Evolutionary conservation across 2,113 vertebrate species (phyloP).

Genomic region (Machaerirhynchus nigripectus): DNA sequence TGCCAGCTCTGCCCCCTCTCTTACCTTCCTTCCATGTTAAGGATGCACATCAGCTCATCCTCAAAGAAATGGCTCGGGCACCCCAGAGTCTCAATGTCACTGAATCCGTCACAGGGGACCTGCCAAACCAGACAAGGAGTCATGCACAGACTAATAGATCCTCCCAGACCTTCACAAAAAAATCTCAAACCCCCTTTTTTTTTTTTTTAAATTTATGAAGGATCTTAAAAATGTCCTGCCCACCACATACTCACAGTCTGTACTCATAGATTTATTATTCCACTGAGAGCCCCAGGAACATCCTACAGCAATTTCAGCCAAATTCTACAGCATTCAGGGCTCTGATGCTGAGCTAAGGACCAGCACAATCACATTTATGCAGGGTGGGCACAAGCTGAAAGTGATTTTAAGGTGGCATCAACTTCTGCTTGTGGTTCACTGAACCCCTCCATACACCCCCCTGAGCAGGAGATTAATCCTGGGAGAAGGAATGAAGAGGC

Average conservation of each 20-base stretch:
- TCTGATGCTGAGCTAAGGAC: background rate
- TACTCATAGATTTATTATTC: background rate
- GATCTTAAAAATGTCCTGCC: background rate
- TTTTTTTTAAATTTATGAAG: background rate
- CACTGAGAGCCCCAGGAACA: background rate
- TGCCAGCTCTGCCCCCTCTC: background rate
- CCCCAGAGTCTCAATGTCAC: slow-evolving; percentile 91
- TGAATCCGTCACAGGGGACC: slow-evolving; percentile 95
- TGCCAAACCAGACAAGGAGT: slow-evolving; percentile 60
- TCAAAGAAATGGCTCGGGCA: slow-evolving; percentile 95
- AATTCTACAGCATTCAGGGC: background rate
- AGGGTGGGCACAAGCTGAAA: background rate
- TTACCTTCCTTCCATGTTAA: slow-evolving; percentile 92
- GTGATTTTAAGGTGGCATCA: background rate
- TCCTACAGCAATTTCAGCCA: background rate
- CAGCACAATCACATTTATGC: background rate
- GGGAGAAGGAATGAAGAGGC: background rate
- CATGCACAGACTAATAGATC: background rate
- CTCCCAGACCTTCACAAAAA: background rate
- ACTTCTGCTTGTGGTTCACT: background rate
- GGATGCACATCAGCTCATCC: slow-evolving; percentile 93
- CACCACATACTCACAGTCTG: background rate
- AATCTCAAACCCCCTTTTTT: background rate
- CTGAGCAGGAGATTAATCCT: background rate
- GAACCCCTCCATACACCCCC: background rate